Evolutionary conservation across 2,888 invertebrate genomes (phyloP), one percentile per base, ranked within the genome.

Genomic region (Cosmia trapezina): DNA sequence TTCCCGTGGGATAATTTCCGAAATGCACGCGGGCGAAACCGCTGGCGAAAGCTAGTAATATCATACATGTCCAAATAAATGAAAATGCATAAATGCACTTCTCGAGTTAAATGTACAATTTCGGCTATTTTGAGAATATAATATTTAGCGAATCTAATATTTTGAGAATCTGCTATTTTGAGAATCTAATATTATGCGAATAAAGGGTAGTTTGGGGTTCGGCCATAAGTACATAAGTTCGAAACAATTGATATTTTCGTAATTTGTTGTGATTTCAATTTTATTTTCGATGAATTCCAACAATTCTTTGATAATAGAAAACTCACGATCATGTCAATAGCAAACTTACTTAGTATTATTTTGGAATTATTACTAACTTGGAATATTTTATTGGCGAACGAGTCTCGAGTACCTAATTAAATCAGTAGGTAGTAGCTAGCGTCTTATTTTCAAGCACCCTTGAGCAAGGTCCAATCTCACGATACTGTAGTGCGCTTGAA

Each of bases 401-500:
- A 54, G 43, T 17, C 17, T 81, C 51, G 8, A 68, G 56, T 33
- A 45, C 43, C 28, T 37, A 47, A 66, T 70, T 78, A 67, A 66
- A 53, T 37, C 54, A 60, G 47, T 47, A 78, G 62, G 47, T 47
- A 78, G 62, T 41, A 11, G 65, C n/a, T 49, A 54, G 51, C 28
- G 51, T 83, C 79, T 79, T 74, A 74, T 70, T 73, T 70, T 83
- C 51, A 62, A 74, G 70, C 4, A 54, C 43, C 11, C 45, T 67
- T 67, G 7, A 66, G 53, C 6, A 43, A 62, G 47, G 49, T 60
- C n/a, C 47, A 61, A 61, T 68, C 47, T 73, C 49, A 63, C 49
- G 51, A 67, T 61, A 57, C 19, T 47, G 57, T 3, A 43, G 70
- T 11, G 65, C 56, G 47, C 83, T 81, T 59, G 45, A 74, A 62